Base-by-base conservation (phyloP, 2,888 invertebrate species). In the Sepioteuthis lessoniana region DNA sequence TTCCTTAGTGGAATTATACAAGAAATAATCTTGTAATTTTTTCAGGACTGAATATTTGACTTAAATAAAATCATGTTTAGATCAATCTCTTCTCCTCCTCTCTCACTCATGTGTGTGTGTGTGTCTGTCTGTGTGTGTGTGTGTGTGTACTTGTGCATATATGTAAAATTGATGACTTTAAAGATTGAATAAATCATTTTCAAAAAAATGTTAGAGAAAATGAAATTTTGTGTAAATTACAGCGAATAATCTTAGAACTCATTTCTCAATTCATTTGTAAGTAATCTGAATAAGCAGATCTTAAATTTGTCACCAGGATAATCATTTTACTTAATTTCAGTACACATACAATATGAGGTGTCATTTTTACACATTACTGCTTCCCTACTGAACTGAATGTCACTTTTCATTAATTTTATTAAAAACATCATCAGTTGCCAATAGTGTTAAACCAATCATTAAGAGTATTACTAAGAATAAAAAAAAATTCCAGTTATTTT, bases 351-450 rank as follows among this genome's bases (percentile, higher is more conserved):
- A n/a, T 76, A n/a, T n/a, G 16, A n/a, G n/a, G 76, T 76, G 76
- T n/a, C 76, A 76, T 76, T 76, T 76, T 76, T 76, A n/a, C 76
- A 76, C 76, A 76, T 76, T n/a, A n/a, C n/a, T n/a, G n/a, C 13
- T 76, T 76, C 60, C n/a, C n/a, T 76, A n/a, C n/a, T 76, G n/a
- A 76, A 76, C n/a, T n/a, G n/a, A n/a, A 76, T 76, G n/a, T 76
- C 76, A n/a, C n/a, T n/a, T n/a, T 76, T 76, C 16, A 76, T 76
- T 76, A n/a, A n/a, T n/a, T n/a, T 76, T 76, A 76, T 13, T n/a
- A 76, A 76, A 16, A n/a, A 31, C 60, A 31, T 60, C 76, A 76
- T n/a, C n/a, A 76, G 76, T n/a, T 76, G 76, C 4, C n/a, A 55
- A n/a, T n/a, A 35, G 76, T 76, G 76, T 76, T 76, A n/a, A 76